These are phyloP conservation scores for Allolobophora icterica DNA, from an alignment of 2,888 invertebrate genomes.

Conservation along the genomic window DNA sequence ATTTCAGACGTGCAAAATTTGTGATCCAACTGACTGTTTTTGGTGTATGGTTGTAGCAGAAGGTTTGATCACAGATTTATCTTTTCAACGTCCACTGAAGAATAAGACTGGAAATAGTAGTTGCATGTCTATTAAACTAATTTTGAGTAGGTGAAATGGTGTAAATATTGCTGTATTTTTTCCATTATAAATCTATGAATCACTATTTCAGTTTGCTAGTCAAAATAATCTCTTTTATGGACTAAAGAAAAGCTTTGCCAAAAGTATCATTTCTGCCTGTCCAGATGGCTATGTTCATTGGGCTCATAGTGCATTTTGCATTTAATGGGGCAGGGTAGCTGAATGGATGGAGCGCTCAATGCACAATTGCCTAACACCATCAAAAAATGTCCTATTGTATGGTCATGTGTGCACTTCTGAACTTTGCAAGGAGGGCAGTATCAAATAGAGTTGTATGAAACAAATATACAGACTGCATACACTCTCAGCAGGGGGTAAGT, in stretches of 20 bases:
- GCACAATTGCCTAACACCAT: no score
- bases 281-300: neutral
- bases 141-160: conserved; percentile 2
- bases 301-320: neutral
- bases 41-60: no score
- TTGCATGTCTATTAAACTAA: neutral
- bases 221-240: neutral
- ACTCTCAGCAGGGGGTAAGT: no score
- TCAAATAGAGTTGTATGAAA: no score
- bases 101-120: neutral
- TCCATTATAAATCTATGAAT: neutral
- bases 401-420: no score
- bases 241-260: neutral
- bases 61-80: neutral
- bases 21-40: no score
- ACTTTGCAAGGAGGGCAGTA: no score
- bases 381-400: no score
- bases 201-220: neutral
- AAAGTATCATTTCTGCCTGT: neutral
- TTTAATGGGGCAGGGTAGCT: no score
- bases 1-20: no score
- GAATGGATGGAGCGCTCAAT: no score
- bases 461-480: no score
- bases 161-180: conserved; percentile 3
- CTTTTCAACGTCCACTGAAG: neutral